phyloP scores from a whole-genome alignment of 2,888 invertebrate species.

The Heliconius erato region DNA sequence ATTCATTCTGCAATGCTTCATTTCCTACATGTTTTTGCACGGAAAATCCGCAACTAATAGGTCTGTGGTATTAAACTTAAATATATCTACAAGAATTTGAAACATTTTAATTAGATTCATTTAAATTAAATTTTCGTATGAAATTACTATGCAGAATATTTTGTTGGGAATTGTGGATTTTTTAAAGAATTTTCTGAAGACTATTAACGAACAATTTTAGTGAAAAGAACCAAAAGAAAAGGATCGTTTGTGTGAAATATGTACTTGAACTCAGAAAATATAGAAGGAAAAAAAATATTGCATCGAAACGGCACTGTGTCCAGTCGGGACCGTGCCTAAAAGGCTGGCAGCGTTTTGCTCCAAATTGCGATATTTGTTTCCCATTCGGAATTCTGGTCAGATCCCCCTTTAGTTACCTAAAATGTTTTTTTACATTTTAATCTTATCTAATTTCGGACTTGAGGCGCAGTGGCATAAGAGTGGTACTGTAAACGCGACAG shows the following conservation, averaged over 20 bases:
- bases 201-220: too few species aligned
- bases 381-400: background rate
- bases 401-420: background rate
- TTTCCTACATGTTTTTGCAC: background rate
- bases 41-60: background rate
- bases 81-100: background rate
- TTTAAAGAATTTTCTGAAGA: background rate
- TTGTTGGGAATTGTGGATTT: background rate
- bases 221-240: background rate
- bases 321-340: background rate
- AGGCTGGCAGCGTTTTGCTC: background rate
- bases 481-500: too few species aligned
- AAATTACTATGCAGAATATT: background rate
- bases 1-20: background rate
- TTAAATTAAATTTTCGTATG: background rate
- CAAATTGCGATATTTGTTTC: background rate
- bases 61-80: background rate
- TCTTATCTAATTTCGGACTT: background rate
- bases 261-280: background rate
- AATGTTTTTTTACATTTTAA: background rate
- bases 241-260: background rate
- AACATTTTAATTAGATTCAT: background rate
- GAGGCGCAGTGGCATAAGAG: too few species aligned
- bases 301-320: background rate
- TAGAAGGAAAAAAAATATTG: background rate